Evolutionary conservation across 2,113 vertebrate species (phyloP).

Genomic region (Chrysochloris asiatica): DNA sequence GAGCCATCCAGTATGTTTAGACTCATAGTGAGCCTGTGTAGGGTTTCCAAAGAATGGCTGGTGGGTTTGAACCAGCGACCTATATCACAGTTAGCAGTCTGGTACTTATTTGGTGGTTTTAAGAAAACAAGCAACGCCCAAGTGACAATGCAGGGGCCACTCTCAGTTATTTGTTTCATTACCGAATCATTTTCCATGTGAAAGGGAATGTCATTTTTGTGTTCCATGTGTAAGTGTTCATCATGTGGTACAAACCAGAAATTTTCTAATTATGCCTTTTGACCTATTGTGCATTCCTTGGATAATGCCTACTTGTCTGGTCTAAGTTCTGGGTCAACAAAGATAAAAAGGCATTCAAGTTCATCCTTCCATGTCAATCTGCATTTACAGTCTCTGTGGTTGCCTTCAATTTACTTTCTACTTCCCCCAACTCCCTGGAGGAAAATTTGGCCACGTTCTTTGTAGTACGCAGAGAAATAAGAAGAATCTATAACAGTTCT

Average conservation of each 20-base stretch:
- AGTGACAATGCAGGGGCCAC: background rate
- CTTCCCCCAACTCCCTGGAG: conserved; percentile 9
- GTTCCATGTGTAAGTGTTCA: background rate
- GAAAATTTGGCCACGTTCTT: background rate
- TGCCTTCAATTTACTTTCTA: conserved; percentile 34
- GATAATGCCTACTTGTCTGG: conserved; percentile 18
- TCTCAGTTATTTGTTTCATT: background rate
- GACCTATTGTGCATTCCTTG: background rate
- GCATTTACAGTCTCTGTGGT: background rate
- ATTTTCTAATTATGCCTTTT: background rate
- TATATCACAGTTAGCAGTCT: no score
- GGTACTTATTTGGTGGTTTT: no score
- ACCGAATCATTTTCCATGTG: background rate
- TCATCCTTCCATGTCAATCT: background rate
- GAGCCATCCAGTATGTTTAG: no score
- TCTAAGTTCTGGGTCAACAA: background rate
- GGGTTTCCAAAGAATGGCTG: no score
- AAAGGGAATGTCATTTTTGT: background rate
- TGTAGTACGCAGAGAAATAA: conserved; percentile 15
- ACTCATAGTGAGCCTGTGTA: no score
- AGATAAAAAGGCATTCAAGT: conserved; percentile 4
- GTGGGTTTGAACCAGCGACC: no score
- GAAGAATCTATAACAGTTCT: conserved; percentile 5
- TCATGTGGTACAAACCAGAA: background rate
- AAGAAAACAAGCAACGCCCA: background rate